A percentile compares a stretch with the other conserved stretches of the same genome.
phyloP scores from a whole-genome alignment of 2,113 vertebrate species.

The Actenoides lindsayi region DNA sequence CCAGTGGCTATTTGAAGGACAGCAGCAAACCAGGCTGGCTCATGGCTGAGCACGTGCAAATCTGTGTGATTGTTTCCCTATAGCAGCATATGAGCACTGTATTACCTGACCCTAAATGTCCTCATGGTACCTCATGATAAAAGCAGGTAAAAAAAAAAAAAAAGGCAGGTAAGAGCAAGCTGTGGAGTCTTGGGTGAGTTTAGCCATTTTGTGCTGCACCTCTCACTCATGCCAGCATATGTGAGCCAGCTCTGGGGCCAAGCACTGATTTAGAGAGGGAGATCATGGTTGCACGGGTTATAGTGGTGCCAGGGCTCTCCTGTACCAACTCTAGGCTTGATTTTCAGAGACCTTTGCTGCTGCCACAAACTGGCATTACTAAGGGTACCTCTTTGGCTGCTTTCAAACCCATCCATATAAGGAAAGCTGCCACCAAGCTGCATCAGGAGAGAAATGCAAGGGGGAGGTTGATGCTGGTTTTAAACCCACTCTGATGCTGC shows the following conservation, averaged over 20 bases:
- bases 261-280: neutral
- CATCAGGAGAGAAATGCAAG: neutral
- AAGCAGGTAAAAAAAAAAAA: neutral
- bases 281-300: accelerated
- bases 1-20: neutral
- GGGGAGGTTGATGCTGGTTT: neutral
- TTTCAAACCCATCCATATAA: neutral
- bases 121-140: neutral
- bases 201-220: neutral
- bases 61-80: neutral
- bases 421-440: neutral
- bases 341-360: neutral
- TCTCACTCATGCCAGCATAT: accelerated
- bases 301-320: neutral
- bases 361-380: neutral
- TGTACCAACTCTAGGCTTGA: neutral
- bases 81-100: neutral
- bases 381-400: neutral
- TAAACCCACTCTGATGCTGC: neutral
- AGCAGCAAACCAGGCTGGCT: neutral
- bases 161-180: neutral
- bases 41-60: neutral
- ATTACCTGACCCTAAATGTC: neutral
- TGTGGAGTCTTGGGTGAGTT: neutral
- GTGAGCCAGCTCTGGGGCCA: neutral